These are phyloP conservation scores for Sphaerodactylus townsendi DNA, from an alignment of 2,113 vertebrate species.

Conservation along the genomic window DNA sequence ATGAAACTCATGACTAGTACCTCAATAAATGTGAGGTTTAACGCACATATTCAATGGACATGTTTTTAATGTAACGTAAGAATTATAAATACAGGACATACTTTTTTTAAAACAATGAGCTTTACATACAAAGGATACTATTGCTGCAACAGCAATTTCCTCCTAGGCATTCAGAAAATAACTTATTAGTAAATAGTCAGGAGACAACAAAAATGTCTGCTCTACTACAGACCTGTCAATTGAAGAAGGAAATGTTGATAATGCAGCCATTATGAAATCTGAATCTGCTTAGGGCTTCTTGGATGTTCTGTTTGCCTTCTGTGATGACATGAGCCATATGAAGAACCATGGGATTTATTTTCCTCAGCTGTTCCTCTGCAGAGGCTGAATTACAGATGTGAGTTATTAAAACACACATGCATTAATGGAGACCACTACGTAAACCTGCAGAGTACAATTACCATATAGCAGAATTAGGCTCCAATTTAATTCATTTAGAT, in stretches of 20 bases:
- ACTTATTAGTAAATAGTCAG: conserved; percentile 20
- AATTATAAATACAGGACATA: neutral
- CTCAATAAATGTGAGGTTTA: too few relatives aligned
- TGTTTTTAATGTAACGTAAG: too few relatives aligned
- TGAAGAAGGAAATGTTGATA: neutral
- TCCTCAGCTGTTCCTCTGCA: conserved; percentile 12
- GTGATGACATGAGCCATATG: neutral
- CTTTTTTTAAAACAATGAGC: neutral
- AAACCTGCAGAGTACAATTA: conserved; percentile 52
- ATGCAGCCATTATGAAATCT: neutral
- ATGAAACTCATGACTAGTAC: too few relatives aligned
- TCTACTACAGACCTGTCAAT: neutral
- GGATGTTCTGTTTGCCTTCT: neutral
- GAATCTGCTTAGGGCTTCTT: neutral
- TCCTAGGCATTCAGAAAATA: neutral
- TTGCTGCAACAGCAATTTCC: neutral
- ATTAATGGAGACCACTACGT: neutral
- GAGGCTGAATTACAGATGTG: conserved; percentile 23
- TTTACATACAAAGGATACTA: neutral
- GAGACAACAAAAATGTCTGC: neutral
- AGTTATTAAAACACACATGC: conserved; percentile 19
- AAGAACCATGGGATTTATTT: neutral
- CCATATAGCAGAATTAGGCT: conserved; percentile 43
- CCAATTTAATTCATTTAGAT: conserved; percentile 56
- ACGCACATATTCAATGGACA: too few relatives aligned